Conservation (phyloP, 2,113 vertebrate species). For the Corvus cornix region DNA sequence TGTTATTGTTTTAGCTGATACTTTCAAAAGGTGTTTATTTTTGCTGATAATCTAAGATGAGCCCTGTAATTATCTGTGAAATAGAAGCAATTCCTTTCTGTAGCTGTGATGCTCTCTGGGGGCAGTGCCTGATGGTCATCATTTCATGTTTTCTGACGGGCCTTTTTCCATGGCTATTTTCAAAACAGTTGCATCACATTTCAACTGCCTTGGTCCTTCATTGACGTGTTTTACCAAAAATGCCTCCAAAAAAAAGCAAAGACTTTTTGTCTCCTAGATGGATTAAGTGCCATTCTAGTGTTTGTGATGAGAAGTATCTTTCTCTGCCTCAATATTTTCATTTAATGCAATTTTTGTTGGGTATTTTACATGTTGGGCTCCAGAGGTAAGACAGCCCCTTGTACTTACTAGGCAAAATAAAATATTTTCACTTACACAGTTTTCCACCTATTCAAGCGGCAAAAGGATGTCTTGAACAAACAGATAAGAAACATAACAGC, state of each 20-base stretch:
- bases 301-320: not conserved
- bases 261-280: not conserved
- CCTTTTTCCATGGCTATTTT: not conserved
- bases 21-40: constrained; percentile 52
- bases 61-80: constrained; percentile 36
- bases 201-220: not conserved
- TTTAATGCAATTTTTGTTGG: not conserved
- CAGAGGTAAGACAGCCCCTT: not conserved
- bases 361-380: not conserved
- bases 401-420: not conserved
- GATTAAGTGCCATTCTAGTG: not conserved
- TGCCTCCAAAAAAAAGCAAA: not conserved
- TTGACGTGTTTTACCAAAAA: not conserved
- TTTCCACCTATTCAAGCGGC: not conserved
- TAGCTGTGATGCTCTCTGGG: not conserved
- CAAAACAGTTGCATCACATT: not conserved
- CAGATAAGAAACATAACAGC: rapidly evolving
- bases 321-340: not conserved
- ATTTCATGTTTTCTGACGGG: not conserved
- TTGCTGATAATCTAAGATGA: constrained; percentile 47
- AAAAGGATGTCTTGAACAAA: not conserved
- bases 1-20: constrained; percentile 28
- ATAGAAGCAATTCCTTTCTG: not conserved
- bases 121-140: not conserved
- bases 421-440: not conserved